Evolutionary conservation across 2,797 vertebrate species (phyloP).

Genomic region (Enteromius anoplus): DNA sequence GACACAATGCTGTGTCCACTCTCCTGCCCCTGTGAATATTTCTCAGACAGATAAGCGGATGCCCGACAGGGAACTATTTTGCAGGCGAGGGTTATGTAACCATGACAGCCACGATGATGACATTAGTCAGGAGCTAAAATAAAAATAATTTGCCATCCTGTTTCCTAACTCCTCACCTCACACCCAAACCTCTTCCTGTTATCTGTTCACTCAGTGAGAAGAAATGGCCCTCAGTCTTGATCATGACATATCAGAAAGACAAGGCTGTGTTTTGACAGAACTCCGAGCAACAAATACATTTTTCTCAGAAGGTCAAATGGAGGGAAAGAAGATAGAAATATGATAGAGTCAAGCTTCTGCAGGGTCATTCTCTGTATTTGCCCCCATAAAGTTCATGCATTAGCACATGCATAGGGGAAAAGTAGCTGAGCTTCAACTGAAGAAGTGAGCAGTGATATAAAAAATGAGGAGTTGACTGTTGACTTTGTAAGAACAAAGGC

Average conservation of each 20-base stretch:
- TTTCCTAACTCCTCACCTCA: conserved; percentile 25
- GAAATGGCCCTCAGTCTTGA: conserved; percentile 61
- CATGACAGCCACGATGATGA: conserved; percentile 50
- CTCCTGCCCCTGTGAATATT: conserved; percentile 61
- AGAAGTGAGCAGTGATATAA: conserved; percentile 48
- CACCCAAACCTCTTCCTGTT: background rate
- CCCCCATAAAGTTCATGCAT: conserved; percentile 25
- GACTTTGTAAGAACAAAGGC: conserved; percentile 53
- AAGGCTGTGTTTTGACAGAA: conserved; percentile 43
- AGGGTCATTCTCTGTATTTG: conserved; percentile 34
- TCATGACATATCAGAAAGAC: conserved; percentile 51
- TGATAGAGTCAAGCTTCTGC: background rate
- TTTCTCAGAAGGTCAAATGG: conserved; percentile 46
- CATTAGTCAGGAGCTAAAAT: conserved; percentile 70
- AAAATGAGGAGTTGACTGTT: conserved; percentile 43
- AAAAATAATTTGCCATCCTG: conserved; percentile 66
- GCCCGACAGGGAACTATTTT: conserved; percentile 50
- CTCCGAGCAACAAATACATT: conserved; percentile 33
- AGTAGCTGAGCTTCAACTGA: conserved; percentile 31
- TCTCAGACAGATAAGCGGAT: conserved; percentile 66
- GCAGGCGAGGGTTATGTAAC: conserved; percentile 63
- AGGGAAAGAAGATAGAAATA: conserved; percentile 27
- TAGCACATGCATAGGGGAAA: conserved; percentile 32
- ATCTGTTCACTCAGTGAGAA: conserved; percentile 49
- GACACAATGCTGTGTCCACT: conserved; percentile 52